Evolutionary conservation across 1,140 invertebrate genomes (phyloP), one percentile per base, ranked within the genome.

Genomic region (Ylistrum balloti): DNA sequence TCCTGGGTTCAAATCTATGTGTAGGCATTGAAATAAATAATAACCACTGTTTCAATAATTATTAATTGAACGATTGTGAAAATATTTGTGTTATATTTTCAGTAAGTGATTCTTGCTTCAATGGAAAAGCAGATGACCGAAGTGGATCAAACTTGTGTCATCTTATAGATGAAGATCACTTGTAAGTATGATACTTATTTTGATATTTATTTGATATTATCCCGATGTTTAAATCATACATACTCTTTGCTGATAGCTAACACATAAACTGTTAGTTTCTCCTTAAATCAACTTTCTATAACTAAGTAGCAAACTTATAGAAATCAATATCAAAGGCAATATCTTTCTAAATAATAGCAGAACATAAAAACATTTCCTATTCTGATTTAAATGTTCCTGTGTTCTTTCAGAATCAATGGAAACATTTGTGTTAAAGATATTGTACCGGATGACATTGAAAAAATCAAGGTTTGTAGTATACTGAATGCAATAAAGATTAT

Each of bases 41-140:
- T n/a, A n/a, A n/a, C n/a, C n/a, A n/a, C n/a, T n/a, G n/a, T n/a
- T n/a, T n/a, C n/a, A n/a, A n/a, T n/a, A n/a, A n/a, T n/a, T n/a
- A n/a, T n/a, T n/a, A n/a, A n/a, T n/a, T n/a, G n/a, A n/a, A n/a
- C n/a, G n/a, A n/a, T n/a, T n/a, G n/a, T n/a, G n/a, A n/a, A n/a
- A n/a, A n/a, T n/a, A 38, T 38, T 38, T 38, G 35, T 91, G 38
- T 85, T 87, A 28, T 89, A 88, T 88, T 96, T 95, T 91, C 94
- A 95, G 97, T 98, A 17, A 98, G 97, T 95, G 98, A 98, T 94
- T 97, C 96, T 28, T 98, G 97, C 94, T 97, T 94, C 89, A 41
- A 92, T n/a, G 96, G 97, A 28, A 93, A 96, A 45, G 93, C 94
- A 0, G 94, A 96, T 89, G 97, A 98, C 94, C 95, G 93, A 94